Evolutionary conservation across 2,797 vertebrate species (phyloP).

Genomic region (Hoplostethus atlanticus): DNA sequence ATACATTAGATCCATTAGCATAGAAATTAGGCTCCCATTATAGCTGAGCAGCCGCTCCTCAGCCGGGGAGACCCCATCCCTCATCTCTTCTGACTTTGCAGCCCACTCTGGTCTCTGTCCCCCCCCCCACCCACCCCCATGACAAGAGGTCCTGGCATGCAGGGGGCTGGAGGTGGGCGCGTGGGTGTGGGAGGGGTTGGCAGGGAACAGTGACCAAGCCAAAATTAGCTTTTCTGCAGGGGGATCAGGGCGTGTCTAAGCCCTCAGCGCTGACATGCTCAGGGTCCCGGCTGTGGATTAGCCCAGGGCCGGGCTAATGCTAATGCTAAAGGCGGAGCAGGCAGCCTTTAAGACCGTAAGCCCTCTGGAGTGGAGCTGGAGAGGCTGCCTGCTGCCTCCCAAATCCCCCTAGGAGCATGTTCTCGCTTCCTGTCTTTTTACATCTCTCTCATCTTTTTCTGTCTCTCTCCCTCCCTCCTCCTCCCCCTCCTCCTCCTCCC

Average conservation of each 20-base stretch:
- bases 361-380: constrained; percentile 67
- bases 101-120: constrained; percentile 20
- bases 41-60: constrained; percentile 49
- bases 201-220: constrained; percentile 31
- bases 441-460: constrained; percentile 64
- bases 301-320: constrained; percentile 68
- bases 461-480: not conserved
- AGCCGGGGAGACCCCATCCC: constrained; percentile 57
- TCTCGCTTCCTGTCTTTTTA: constrained; percentile 69
- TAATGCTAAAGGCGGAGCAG: constrained; percentile 74
- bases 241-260: constrained; percentile 58
- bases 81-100: constrained; percentile 47
- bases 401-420: constrained; percentile 69
- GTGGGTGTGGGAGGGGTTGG: not conserved
- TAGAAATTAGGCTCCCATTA: constrained; percentile 77
- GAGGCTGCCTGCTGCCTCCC: constrained; percentile 61
- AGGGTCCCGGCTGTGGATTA: constrained; percentile 66
- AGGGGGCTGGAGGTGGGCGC: not conserved
- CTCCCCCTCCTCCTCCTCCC: not conserved
- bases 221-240: constrained; percentile 47
- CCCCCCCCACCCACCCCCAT: not conserved
- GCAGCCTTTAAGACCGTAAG: constrained; percentile 74
- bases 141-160: constrained; percentile 35
- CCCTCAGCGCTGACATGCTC: constrained; percentile 59
- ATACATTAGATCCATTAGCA: constrained; percentile 79